These are phyloP conservation scores for Eclectus roratus DNA, from an alignment of 2,113 vertebrate genomes.

Conservation along the genomic window DNA sequence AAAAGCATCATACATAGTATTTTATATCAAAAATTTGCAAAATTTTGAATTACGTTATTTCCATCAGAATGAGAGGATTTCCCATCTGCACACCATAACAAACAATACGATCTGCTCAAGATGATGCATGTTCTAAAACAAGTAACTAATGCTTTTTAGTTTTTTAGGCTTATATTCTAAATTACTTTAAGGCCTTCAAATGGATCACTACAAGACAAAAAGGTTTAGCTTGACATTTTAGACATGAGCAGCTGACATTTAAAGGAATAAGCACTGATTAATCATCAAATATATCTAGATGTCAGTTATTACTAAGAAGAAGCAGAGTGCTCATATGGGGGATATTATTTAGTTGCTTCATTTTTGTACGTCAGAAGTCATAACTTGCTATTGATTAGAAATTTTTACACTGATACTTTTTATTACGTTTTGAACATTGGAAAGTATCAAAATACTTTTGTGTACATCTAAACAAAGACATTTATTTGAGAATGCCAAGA, in stretches of 20 bases:
- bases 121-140: neutral
- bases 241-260: conserved; percentile 38
- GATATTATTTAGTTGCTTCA: neutral
- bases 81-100: neutral
- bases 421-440: neutral
- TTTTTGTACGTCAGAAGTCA: neutral
- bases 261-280: conserved; percentile 33
- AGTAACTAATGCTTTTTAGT: neutral
- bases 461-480: neutral
- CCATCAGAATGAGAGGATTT: neutral
- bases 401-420: neutral
- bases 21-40: neutral
- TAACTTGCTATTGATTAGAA: neutral
- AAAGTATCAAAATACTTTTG: neutral
- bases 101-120: neutral
- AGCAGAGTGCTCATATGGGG: neutral
- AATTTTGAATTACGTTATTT: neutral
- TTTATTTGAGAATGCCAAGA: neutral
- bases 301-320: neutral
- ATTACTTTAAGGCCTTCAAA: neutral
- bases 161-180: neutral
- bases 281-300: conserved; percentile 18
- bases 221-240: conserved; percentile 37
- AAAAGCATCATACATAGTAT: neutral
- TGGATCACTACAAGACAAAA: neutral